Evolutionary conservation across 1,140 invertebrate species (phyloP).

Genomic region (Zophobas morio): DNA sequence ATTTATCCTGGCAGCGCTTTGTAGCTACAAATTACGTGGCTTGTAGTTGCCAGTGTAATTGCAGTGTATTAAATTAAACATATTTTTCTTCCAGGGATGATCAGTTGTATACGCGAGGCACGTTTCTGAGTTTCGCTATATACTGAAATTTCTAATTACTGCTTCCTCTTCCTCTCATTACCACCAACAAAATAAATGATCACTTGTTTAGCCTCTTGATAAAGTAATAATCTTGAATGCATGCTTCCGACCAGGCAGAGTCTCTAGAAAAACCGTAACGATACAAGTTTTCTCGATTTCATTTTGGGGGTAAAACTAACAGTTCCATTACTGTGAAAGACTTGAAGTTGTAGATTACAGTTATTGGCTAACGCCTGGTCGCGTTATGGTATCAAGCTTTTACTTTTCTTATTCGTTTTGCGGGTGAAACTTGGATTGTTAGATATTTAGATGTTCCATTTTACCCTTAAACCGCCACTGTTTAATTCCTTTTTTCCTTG

Average conservation of each 20-base stretch:
- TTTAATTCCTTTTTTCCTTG: slow-evolving; percentile 43
- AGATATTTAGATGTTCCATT: slow-evolving; percentile 49
- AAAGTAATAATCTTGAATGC: slow-evolving; percentile 51
- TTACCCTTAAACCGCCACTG: slow-evolving; percentile 31
- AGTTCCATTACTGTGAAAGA: slow-evolving; percentile 59
- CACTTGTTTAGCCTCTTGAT: slow-evolving; percentile 40
- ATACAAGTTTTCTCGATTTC: slow-evolving; percentile 60
- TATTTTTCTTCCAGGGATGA: slow-evolving; percentile 37
- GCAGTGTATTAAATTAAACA: slow-evolving; percentile 41
- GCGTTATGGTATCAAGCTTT: slow-evolving; percentile 51
- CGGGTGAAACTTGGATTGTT: slow-evolving; percentile 45
- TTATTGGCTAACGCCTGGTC: slow-evolving; percentile 57
- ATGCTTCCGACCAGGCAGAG: slow-evolving; percentile 45
- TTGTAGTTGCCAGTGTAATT: slow-evolving; percentile 31
- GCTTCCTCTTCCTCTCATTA: slow-evolving; percentile 25
- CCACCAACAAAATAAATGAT: slow-evolving; percentile 20
- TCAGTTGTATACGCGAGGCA: slow-evolving; percentile 18
- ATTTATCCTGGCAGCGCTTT: slow-evolving; percentile 36
- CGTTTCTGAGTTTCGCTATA: slow-evolving; percentile 33
- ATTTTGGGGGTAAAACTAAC: slow-evolving; percentile 61
- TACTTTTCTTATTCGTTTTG: slow-evolving; percentile 51
- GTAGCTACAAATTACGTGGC: slow-evolving; percentile 27
- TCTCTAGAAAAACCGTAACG: slow-evolving; percentile 52
- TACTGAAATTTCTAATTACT: slow-evolving; percentile 39
- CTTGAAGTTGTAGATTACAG: slow-evolving; percentile 60